Evolutionary conservation across 1,140 invertebrate genomes (phyloP).

Genomic region (Druon quercuslanigerum): DNA sequence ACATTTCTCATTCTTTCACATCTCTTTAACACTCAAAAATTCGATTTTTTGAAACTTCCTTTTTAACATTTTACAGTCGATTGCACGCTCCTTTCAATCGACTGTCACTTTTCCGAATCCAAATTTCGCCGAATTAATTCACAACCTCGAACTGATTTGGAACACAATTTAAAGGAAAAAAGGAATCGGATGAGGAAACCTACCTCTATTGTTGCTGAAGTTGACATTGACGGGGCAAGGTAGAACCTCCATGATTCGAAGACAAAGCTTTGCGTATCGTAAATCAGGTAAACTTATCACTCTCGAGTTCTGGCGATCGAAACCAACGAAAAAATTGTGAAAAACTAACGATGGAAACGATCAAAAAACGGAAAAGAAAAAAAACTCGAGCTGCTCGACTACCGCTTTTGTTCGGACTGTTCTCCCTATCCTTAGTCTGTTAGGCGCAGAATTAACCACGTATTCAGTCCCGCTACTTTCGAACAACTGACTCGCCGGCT

Average conservation of each 20-base stretch:
- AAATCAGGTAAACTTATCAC: conserved; percentile 6
- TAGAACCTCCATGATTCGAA: conserved; percentile 66
- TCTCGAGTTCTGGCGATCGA: background rate
- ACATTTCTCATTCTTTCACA: too few species aligned
- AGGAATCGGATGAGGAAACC: conserved; percentile 25
- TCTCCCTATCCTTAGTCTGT: conserved; percentile 25
- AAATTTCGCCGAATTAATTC: conserved; percentile 4
- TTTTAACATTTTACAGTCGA: too few species aligned
- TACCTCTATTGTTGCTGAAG: conserved; percentile 71
- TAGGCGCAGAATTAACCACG: background rate
- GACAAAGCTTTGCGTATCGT: background rate
- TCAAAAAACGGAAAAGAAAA: conserved; percentile 10
- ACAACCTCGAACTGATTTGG: conserved; percentile 24
- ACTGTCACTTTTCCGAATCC: background rate
- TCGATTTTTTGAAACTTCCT: too few species aligned
- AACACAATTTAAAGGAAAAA: conserved; percentile 29
- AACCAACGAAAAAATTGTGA: background rate
- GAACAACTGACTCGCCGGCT: conserved; percentile 63
- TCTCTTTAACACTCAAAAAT: too few species aligned
- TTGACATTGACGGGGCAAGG: conserved; percentile 71
- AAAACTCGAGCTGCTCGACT: background rate
- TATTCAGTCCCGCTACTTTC: conserved; percentile 36
- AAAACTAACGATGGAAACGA: background rate
- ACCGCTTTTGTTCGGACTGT: conserved; percentile 33
- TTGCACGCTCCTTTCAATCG: too few species aligned